Base-by-base conservation (phyloP, 2,113 vertebrate genomes). In the Lamprologus ornatipinnis region DNA sequence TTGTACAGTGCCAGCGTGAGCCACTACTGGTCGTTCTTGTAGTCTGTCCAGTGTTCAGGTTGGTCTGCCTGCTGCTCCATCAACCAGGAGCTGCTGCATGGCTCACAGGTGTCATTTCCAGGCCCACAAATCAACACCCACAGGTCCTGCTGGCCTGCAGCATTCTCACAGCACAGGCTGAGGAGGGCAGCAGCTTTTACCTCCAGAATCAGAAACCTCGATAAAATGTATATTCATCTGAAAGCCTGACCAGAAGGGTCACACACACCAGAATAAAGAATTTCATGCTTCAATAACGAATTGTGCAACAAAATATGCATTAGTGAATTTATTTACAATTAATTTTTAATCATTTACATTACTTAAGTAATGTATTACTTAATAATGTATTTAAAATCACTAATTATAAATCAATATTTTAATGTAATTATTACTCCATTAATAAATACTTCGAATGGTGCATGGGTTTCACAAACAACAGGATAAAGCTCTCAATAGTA, bases 1-100 rank as follows among this genome's bases (percentile, higher is more conserved):
- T 33, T 60, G 28, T 3, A 14, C 54, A 57, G 54, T 26, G 12
- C 4, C 57, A 60, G 28, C 2, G 5, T 60, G 57, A 33, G 57
- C 15, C 57, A 60, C 57, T 33, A 19, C 58, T 33, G 58, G 17
- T 19, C 58, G 0, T 63, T 33, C 58, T 0, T 33, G 58, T 33
- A 63, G 58, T 63, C 9, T 33, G 28, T 63, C 28, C 9, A 63
- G 2, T 33, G 28, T 63, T 4, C 58, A 63, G 28, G 58, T 33
- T 33, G 15, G 58, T 63, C 58, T 63, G 58, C 28, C 58, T 63
- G 28, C 58, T 33, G 57, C 57, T 60, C 14, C 57, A 31, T 60
- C 28, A 60, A 0, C 58, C 58, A 63, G 58, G 58, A 63, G 58
- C 58, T 63, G 28, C 9, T 35, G 58, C 58, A 31, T 31, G 57